Evolutionary conservation across 2,113 vertebrate genomes (phyloP), one percentile per base, ranked within the genome.

Genomic region (Pipa parva): DNA sequence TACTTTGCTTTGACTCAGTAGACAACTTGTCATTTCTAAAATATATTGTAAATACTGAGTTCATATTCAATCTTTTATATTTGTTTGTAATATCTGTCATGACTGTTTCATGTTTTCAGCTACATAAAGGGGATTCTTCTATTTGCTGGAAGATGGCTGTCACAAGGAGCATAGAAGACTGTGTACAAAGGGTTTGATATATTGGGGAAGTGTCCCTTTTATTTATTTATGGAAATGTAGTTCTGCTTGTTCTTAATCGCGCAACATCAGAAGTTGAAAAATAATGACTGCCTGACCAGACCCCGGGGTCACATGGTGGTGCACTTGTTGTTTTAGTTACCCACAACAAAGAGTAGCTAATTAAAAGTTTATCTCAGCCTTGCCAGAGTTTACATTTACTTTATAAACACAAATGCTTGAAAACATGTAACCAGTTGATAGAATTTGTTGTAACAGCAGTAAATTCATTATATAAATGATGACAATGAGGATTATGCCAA

Each of bases 121-220:
- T 83, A 78, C 81, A 88, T n/a, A n/a, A 86, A 85, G 75, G 81
- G 74, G 56, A 79, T 77, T 83, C 84, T 73, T 69, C 78, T 89
- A 89, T 89, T 89, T 90, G 89, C 85, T 88, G 79, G 81, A 84
- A 83, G 74, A 71, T n/a, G 74, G 78, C 85, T 90, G 87, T 87
- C 85, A 87, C 88, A 88, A 90, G 89, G 85, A 87, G 81, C 85
- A 83, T 79, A 83, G 83, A 86, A 83, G 85, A 83, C 83, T 73
- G 78, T 84, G 79, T 87, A 85, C 73, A 15, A 0, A 72, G 67
- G 76, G 74, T 86, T 88, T 88, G 85, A 90, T 90, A 90, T 89
- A 88, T 87, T 87, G 86, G 85, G 83, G 85, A 82, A 86, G 87
- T 87, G 83, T 89, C 87, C 88, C 76, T 81, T 87, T 85, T n/a